Evolutionary conservation across 2,797 vertebrate species (phyloP).

Genomic region (Pseudocheirus occidentalis): DNA sequence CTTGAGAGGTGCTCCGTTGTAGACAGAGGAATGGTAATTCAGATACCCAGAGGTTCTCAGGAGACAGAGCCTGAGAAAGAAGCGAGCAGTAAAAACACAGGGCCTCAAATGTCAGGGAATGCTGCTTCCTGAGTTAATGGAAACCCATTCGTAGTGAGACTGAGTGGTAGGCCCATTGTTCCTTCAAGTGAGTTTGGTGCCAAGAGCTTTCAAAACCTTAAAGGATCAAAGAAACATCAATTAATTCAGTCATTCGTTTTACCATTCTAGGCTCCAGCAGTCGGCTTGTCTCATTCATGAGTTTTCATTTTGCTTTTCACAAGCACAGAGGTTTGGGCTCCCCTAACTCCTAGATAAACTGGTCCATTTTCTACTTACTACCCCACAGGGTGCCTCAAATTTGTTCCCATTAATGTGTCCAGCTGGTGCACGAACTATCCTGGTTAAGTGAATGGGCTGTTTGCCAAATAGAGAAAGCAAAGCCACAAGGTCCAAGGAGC

Average conservation of each 20-base stretch:
- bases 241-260: neutral
- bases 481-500: too few relatives aligned
- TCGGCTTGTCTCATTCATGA: neutral
- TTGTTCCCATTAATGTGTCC: neutral
- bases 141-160: neutral
- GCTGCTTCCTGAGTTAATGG: neutral
- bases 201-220: neutral
- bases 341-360: neutral
- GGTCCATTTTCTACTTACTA: too few relatives aligned
- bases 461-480: neutral
- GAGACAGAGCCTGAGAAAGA: neutral
- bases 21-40: too few relatives aligned
- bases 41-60: neutral
- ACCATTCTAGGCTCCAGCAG: too few relatives aligned
- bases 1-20: neutral
- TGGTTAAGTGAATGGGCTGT: neutral
- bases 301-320: neutral
- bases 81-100: neutral
- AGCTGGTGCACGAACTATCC: neutral
- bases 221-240: neutral
- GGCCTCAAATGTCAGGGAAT: neutral
- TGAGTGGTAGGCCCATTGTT: neutral
- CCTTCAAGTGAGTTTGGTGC: neutral
- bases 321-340: neutral
- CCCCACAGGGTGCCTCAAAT: neutral